Evolutionary conservation across 2,888 invertebrate species (phyloP).

Genomic region (Hanleya hanleyi): DNA sequence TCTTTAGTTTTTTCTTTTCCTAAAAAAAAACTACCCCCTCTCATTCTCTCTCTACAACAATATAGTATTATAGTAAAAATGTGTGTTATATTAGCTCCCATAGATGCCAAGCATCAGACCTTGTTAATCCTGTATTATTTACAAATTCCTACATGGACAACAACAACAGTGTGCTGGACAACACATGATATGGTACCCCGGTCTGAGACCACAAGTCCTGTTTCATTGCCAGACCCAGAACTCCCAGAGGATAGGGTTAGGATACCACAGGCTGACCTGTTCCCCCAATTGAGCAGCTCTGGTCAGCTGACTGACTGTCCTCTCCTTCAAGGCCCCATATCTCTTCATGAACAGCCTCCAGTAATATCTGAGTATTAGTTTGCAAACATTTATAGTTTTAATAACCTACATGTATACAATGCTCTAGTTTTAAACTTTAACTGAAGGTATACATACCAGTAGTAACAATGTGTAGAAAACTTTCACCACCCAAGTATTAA

Average conservation of each 20-base stretch:
- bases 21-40: too few species aligned
- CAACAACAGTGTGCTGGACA: conserved; percentile 8
- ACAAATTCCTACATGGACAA: background rate
- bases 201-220: background rate
- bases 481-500: background rate
- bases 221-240: too few species aligned
- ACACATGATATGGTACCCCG: background rate
- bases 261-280: too few species aligned
- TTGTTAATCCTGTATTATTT: background rate
- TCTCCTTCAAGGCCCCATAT: too few species aligned
- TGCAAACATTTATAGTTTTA: background rate
- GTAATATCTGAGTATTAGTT: conserved; percentile 5
- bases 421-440: background rate
- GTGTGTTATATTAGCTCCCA: background rate
- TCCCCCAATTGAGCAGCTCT: too few species aligned
- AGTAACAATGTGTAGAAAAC: conserved; percentile 4
- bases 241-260: too few species aligned
- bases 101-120: background rate
- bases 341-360: too few species aligned
- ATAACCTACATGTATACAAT: background rate
- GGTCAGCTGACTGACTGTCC: too few species aligned
- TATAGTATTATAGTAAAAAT: background rate
- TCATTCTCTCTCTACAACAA: conserved; percentile 9
- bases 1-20: too few species aligned
- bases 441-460: conserved; percentile 1